Evolutionary conservation across 2,113 vertebrate genomes (phyloP), one percentile per base, ranked within the genome.

Genomic region (Aleadryas rufinucha): DNA sequence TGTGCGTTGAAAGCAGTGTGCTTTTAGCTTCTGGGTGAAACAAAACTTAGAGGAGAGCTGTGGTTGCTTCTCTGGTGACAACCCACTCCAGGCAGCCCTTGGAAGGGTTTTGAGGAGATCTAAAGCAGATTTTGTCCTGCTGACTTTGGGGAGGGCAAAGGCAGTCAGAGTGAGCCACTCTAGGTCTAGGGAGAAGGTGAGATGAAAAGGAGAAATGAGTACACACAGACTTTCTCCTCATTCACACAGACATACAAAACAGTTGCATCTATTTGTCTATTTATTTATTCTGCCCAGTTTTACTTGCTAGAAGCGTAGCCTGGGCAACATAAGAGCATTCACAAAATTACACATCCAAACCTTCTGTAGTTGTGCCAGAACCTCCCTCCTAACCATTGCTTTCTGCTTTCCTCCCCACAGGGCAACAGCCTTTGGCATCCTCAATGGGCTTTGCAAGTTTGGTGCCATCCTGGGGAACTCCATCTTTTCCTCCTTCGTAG

Each of bases 401-500:
- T 83, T 95, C 81, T 95, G 41, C 42, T 97, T 47, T 95, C 94
- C 69, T 65, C 70, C 93, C 89, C 59, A 14, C 97, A 99, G 99
- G 95, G 99, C 99, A 79, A 99, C 99, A 1, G 99, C 99, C 11
- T 99, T 99, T 41, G 99, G 99, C 39, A 98, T 99, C 97, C 98
- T 99, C 91, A 99, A 99, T 4, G 99, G 98, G 27, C 93, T 99
- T 79, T 99, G 99, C 89, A 99, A 99, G 97, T 97, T 99, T 57
- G 99, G 98, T 0, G 99, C 99, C 96, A 99, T 99, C 89, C 83
- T 99, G 68, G 99, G 99, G 94, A 99, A 99, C 95, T 99, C 99
- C n/a, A 99, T 99, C 96, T 99, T 99, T 44, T 98, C 99, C 69
- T 99, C 99, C 66, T 99, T 99, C 9, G 99, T 99, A 26, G 99